These are phyloP conservation scores for Apocheima hispidaria DNA, from an alignment of 2,888 invertebrate species.

Conservation along the genomic window DNA sequence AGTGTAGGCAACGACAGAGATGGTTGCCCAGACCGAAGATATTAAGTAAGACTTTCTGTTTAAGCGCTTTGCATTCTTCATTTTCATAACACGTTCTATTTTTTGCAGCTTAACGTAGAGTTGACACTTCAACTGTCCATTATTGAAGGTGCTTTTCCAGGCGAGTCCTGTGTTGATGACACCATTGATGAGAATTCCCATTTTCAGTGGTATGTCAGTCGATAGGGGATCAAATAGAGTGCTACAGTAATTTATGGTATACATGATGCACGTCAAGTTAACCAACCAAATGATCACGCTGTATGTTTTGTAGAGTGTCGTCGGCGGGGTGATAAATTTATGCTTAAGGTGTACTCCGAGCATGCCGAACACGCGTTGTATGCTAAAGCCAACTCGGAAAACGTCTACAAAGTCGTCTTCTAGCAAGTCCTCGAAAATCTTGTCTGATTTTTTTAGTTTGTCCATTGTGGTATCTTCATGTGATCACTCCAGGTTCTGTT, in stretches of 20 bases:
- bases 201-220: conserved; percentile 53
- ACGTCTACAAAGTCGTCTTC: conserved; percentile 63
- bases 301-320: conserved; percentile 55
- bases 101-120: conserved; percentile 70
- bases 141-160: conserved; percentile 51
- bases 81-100: conserved; percentile 60
- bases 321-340: conserved; percentile 59
- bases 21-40: conserved; percentile 26
- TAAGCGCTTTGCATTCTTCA: conserved; percentile 44
- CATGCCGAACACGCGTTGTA: conserved; percentile 58
- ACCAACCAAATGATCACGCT: conserved; percentile 53
- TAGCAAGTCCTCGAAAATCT: conserved; percentile 56
- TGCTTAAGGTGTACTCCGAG: conserved; percentile 60
- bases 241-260: conserved; percentile 48
- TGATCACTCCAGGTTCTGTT: background rate
- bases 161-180: conserved; percentile 48
- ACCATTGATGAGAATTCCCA: conserved; percentile 50
- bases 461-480: conserved; percentile 21
- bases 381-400: conserved; percentile 57
- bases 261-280: conserved; percentile 45
- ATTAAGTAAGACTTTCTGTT: conserved; percentile 50
- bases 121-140: conserved; percentile 49
- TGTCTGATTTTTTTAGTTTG: conserved; percentile 35
- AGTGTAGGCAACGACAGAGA: conserved; percentile 26
- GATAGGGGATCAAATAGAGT: conserved; percentile 43